These are phyloP conservation scores for Muscidifurax raptorellus DNA, from an alignment of 1,140 invertebrate species.

Conservation along the genomic window DNA sequence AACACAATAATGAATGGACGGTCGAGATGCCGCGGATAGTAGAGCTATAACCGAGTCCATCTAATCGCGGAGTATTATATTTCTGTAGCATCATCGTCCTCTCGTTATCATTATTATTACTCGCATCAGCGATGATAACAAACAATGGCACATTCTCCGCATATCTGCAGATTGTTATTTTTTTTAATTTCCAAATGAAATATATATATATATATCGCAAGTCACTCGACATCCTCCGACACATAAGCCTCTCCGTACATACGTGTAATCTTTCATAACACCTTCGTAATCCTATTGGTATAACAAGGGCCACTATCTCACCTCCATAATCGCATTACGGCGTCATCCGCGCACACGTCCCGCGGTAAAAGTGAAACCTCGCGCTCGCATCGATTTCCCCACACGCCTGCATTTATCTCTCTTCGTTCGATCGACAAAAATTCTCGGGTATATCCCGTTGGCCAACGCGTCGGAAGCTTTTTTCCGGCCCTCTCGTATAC, in stretches of 20 bases:
- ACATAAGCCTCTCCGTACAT: no score
- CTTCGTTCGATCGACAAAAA: conserved; percentile 11
- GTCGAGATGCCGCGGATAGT: no score
- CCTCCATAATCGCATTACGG: not conserved
- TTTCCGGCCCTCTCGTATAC: conserved; percentile 45
- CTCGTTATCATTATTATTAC: not conserved
- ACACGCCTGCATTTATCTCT: not conserved
- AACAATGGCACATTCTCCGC: not conserved
- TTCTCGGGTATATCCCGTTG: conserved; percentile 57
- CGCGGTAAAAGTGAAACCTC: not conserved
- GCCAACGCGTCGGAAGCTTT: conserved; percentile 51
- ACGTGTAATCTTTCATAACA: not conserved
- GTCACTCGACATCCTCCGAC: not conserved
- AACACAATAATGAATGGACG: not conserved
- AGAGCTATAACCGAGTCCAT: no score
- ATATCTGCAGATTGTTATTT: not conserved
- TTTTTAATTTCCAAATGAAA: no score
- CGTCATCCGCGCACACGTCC: not conserved
- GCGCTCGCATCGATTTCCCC: conserved; percentile 2
- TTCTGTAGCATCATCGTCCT: not conserved
- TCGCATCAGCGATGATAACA: not conserved
- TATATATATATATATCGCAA: not conserved
- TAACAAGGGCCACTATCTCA: not conserved
- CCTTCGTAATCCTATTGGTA: not conserved
- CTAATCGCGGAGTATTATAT: not conserved